phyloP scores from a whole-genome alignment of 2,888 invertebrate species.

The Eupeodes latifasciatus region DNA sequence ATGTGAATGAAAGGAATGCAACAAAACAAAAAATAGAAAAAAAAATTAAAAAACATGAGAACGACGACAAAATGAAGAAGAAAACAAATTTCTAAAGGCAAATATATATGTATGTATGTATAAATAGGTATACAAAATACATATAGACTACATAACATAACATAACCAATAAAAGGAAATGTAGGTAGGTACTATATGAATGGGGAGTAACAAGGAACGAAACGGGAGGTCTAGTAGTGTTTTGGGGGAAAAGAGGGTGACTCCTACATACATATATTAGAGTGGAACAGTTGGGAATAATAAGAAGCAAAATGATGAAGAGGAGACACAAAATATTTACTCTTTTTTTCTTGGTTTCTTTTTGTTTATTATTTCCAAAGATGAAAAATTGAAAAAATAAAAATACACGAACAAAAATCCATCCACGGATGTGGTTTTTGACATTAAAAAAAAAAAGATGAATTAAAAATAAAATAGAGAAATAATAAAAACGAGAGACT shows the following conservation, averaged over 20 bases:
- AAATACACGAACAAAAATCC: constrained; percentile 18
- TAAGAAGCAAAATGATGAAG: constrained; percentile 22
- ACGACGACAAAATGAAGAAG: constrained; percentile 13
- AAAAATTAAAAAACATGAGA: constrained; percentile 25
- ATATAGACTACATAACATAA: background rate
- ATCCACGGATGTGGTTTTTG: constrained; percentile 63
- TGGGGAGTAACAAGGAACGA: background rate
- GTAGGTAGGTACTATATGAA: background rate
- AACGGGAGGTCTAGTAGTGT: background rate
- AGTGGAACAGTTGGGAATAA: constrained; percentile 30
- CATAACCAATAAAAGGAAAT: constrained; percentile 30
- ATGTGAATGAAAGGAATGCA: constrained; percentile 66
- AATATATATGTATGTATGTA: background rate
- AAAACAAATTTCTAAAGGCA: constrained; percentile 21
- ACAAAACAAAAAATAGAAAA: constrained; percentile 29
- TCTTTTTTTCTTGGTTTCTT: constrained; percentile 12
- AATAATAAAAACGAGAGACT: constrained; percentile 35
- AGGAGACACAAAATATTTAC: constrained; percentile 14
- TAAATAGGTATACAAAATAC: no score
- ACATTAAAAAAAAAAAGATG: constrained; percentile 29
- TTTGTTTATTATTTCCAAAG: background rate
- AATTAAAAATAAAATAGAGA: constrained; percentile 6
- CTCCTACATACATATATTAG: background rate
- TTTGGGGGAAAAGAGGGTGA: background rate
- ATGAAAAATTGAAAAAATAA: constrained; percentile 12